Evolutionary conservation across 2,888 invertebrate species (phyloP).

Genomic region (Leptura quadrifasciata): DNA sequence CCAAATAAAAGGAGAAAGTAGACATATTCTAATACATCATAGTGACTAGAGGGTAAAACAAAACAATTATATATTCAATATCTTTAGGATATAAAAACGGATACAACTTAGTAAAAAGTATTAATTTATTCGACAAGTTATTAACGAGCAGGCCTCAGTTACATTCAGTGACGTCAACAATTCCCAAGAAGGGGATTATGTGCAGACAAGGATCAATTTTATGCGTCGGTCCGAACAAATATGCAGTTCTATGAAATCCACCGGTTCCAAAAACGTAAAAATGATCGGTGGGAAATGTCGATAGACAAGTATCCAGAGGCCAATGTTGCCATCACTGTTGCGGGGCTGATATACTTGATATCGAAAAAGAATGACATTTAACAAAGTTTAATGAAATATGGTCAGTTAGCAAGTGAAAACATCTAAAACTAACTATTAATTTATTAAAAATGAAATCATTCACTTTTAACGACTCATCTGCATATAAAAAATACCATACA

Average conservation of each 20-base stretch:
- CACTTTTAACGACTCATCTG: too few relatives aligned
- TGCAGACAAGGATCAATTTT: conserved; percentile 30
- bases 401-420: too few relatives aligned
- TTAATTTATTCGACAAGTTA: background rate
- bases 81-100: too few relatives aligned
- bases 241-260: conserved; percentile 24
- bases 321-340: background rate
- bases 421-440: too few relatives aligned
- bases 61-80: too few relatives aligned
- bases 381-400: too few relatives aligned
- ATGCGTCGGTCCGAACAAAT: conserved; percentile 6
- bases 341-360: background rate
- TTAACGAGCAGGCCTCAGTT: conserved; percentile 6
- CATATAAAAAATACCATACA: too few relatives aligned
- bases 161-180: conserved; percentile 8
- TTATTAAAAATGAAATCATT: too few relatives aligned
- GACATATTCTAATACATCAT: too few relatives aligned
- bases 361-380: too few relatives aligned
- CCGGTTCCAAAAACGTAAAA: conserved; percentile 18
- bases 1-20: too few relatives aligned
- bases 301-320: background rate
- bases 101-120: background rate
- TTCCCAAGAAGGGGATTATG: conserved; percentile 1
- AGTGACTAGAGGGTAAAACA: too few relatives aligned
- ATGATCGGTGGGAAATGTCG: background rate